A percentile compares a stretch with the other conserved stretches of the same genome.
Evolutionary conservation across 2,113 vertebrate genomes (phyloP).

Genomic region (Passer domesticus): DNA sequence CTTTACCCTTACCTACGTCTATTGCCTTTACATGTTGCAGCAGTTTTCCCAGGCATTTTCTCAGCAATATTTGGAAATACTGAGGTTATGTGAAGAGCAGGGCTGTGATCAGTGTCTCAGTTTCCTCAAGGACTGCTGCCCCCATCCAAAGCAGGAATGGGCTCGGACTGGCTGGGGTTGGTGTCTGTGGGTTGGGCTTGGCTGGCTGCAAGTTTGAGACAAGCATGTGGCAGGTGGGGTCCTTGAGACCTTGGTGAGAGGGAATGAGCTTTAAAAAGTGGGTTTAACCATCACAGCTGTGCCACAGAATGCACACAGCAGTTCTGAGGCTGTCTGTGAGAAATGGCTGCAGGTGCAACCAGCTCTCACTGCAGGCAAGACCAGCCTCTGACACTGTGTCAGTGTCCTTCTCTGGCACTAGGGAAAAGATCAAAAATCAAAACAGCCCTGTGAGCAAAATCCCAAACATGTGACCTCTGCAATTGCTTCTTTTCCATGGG

Average conservation of each 20-base stretch:
- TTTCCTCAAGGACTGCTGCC: background rate
- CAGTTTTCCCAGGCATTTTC: background rate
- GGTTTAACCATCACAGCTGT: background rate
- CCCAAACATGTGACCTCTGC: background rate
- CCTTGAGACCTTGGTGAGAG: background rate
- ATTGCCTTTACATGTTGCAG: background rate
- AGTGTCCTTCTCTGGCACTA: background rate
- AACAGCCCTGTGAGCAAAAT: accelerated
- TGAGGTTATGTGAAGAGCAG: background rate
- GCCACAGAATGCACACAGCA: background rate
- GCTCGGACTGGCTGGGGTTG: accelerated
- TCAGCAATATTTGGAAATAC: background rate
- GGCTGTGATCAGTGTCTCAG: background rate
- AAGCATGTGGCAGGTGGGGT: background rate
- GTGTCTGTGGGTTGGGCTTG: no score
- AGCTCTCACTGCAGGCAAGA: background rate
- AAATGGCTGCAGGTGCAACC: background rate
- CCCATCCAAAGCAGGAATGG: background rate
- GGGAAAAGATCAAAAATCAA: no score
- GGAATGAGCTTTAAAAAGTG: background rate
- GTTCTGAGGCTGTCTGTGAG: background rate
- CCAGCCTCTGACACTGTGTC: background rate
- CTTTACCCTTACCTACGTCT: background rate
- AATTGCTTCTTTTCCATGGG: background rate
- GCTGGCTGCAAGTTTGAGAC: background rate